phyloP scores from a whole-genome alignment of 2,113 vertebrate genomes.

The Alouatta palliata region DNA sequence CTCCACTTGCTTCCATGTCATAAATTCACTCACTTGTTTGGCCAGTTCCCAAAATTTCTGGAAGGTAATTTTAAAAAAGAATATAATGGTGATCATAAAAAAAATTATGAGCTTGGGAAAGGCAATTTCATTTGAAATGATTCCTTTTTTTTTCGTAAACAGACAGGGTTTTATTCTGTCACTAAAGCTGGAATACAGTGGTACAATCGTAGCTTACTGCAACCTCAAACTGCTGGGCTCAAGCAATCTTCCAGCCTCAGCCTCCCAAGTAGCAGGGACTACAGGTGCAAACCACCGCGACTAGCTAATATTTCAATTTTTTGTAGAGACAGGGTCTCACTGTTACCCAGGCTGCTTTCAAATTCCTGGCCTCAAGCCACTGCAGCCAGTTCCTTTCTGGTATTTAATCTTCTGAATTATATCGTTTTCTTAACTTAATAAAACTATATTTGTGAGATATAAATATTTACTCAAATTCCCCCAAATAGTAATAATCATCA shows the following conservation, averaged over 20 bases:
- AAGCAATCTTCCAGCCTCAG: not conserved
- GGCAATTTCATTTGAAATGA: not conserved
- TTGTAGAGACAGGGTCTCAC: too few species aligned
- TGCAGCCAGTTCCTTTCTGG: not conserved
- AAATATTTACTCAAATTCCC: not conserved
- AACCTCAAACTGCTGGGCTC: not conserved
- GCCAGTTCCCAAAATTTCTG: conserved; percentile 98
- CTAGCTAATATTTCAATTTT: too few species aligned
- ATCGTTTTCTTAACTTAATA: not conserved
- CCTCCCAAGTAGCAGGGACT: not conserved
- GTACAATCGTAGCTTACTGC: not conserved
- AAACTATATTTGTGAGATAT: not conserved
- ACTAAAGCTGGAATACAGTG: not conserved
- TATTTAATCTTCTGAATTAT: not conserved
- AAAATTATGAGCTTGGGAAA: not conserved
- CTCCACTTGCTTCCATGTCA: conserved; percentile 96
- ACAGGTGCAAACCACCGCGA: too few species aligned
- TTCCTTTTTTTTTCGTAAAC: not conserved
- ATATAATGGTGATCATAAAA: not conserved
- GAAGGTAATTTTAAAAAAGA: conserved; percentile 33
- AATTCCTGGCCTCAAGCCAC: not conserved
- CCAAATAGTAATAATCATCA: not conserved
- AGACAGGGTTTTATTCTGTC: not conserved
- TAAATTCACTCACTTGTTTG: conserved; percentile 96
- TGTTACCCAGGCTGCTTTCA: not conserved